A percentile compares a stretch with the other conserved stretches of the same genome.
Conservation (phyloP, 2,113 vertebrate genomes). For the Cochlearius cochlearius region DNA sequence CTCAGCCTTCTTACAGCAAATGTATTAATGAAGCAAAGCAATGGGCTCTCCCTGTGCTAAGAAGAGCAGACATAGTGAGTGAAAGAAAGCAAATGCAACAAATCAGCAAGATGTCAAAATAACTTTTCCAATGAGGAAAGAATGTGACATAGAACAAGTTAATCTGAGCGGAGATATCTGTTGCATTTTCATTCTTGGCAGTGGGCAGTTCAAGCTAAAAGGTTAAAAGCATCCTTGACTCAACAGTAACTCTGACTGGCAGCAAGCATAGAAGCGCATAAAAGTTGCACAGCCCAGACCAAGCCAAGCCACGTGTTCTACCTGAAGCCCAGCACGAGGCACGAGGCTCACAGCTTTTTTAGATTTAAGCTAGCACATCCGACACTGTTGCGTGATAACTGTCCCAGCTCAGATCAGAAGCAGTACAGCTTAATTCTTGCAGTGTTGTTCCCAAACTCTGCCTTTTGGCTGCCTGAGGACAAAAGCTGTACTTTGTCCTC, state of each 20-base stretch:
- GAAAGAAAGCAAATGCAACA: slow-evolving; percentile 6
- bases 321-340: not conserved
- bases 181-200: not conserved
- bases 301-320: rapidly evolving
- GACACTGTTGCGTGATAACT: rapidly evolving
- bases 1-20: not conserved
- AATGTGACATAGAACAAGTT: not conserved
- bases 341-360: not conserved
- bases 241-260: not conserved
- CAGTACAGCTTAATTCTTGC: not conserved
- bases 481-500: not conserved
- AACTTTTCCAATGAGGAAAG: not conserved
- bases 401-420: not conserved
- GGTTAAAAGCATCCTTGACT: not conserved
- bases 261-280: not conserved
- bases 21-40: not conserved
- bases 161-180: not conserved
- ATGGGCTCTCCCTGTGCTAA: not conserved
- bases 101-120: slow-evolving; percentile 10
- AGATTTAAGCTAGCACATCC: not conserved
- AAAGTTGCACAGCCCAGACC: not conserved
- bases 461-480: not conserved
- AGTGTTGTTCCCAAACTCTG: not conserved
- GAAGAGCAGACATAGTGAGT: not conserved
- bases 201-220: not conserved